A percentile compares a stretch with the other conserved stretches of the same genome.
These are phyloP conservation scores for Xestia rhomboidea DNA, from an alignment of 2,888 invertebrate species.

Conservation along the genomic window DNA sequence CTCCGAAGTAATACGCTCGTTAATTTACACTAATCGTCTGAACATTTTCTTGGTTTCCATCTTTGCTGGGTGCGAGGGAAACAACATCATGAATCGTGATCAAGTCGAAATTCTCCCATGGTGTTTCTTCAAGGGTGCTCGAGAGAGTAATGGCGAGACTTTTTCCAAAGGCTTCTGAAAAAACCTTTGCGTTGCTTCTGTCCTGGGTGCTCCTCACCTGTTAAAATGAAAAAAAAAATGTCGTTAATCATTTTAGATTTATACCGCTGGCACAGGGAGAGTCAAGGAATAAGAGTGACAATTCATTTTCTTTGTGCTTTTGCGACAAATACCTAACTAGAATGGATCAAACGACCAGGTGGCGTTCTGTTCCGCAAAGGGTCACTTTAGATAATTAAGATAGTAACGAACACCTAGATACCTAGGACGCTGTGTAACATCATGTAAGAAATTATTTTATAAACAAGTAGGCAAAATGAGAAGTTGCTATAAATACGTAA, in stretches of 20 bases:
- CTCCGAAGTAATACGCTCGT: conserved; percentile 32
- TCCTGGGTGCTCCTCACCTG: conserved; percentile 92
- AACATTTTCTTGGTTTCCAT: conserved; percentile 42
- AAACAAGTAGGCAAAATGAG: not conserved
- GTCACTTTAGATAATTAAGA: not conserved
- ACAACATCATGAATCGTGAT: conserved; percentile 36
- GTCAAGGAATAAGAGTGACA: not conserved
- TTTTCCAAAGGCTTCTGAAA: conserved; percentile 97
- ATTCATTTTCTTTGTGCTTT: not conserved
- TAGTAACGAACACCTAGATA: not conserved
- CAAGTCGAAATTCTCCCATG: conserved; percentile 44
- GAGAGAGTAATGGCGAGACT: conserved; percentile 96
- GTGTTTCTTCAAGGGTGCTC: conserved; percentile 93
- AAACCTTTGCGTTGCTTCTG: conserved; percentile 96
- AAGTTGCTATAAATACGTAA: not conserved
- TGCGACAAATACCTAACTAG: not conserved
- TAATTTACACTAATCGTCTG: conserved; percentile 34
- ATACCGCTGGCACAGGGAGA: not conserved
- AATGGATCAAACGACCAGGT: not conserved
- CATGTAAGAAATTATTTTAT: not conserved
- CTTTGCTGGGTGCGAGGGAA: conserved; percentile 43
- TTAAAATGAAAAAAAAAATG: conserved; percentile 70
- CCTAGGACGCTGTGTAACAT: not conserved
- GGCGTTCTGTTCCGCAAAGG: not conserved
- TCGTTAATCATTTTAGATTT: conserved; percentile 1